phyloP scores from a whole-genome alignment of 2,888 invertebrate species.

The Diarsia dahlii region DNA sequence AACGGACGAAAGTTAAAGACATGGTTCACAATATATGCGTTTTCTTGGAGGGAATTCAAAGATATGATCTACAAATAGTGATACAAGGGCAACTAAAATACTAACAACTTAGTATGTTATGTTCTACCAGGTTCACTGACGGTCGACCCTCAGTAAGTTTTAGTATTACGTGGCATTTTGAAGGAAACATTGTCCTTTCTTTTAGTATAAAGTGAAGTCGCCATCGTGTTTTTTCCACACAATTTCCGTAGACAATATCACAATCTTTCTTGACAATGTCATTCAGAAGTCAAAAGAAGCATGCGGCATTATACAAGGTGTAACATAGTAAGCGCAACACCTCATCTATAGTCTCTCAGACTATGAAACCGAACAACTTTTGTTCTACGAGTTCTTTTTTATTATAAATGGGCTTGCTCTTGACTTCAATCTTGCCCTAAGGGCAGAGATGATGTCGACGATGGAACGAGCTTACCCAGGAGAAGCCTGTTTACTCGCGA shows the following conservation, averaged over 20 bases:
- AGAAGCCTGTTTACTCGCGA: no score
- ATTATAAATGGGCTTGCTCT: no score
- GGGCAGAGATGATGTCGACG: no score
- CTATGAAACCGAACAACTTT: no score
- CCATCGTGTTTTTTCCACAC: neutral
- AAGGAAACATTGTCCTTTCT: neutral
- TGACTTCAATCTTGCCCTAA: no score
- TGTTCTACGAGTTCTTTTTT: no score
- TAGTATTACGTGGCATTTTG: neutral
- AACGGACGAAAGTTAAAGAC: neutral
- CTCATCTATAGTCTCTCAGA: no score
- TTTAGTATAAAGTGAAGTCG: neutral
- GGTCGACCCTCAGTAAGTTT: neutral
- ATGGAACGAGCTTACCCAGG: no score
- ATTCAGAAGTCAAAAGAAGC: neutral
- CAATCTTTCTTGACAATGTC: neutral
- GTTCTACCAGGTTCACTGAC: neutral
- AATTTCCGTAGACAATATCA: neutral
- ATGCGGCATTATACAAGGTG: neutral
- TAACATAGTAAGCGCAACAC: no score
- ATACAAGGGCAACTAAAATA: neutral
- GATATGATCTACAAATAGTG: neutral
- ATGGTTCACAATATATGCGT: neutral
- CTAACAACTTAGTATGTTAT: neutral
- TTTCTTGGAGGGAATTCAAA: conserved; percentile 5